Conservation (phyloP, 2,888 invertebrate genomes). For the Trissolcus brochymenae region DNA sequence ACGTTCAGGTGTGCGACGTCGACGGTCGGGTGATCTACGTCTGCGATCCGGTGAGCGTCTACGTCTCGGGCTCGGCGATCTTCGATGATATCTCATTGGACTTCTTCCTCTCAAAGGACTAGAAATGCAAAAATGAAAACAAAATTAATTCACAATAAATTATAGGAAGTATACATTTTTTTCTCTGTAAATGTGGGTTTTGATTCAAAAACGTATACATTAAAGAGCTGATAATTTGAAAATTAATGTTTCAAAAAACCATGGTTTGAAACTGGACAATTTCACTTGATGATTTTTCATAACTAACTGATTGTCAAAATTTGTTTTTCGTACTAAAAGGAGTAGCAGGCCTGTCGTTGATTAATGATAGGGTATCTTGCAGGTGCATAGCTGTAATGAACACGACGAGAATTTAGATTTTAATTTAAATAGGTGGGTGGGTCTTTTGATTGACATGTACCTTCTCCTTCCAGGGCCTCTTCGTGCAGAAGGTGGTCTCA, state of each 20-base stretch:
- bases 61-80: slow-evolving; percentile 72
- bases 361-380: slow-evolving; percentile 32
- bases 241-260: no score
- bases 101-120: slow-evolving; percentile 66
- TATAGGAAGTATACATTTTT: neutral
- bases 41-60: slow-evolving; percentile 72
- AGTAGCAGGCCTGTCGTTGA: slow-evolving; percentile 6
- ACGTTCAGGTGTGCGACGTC: slow-evolving; percentile 70
- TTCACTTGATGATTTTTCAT: no score
- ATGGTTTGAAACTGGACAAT: no score
- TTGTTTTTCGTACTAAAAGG: slow-evolving; percentile 17
- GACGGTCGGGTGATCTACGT: slow-evolving; percentile 71
- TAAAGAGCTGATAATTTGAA: no score
- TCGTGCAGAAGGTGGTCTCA: slow-evolving; percentile 74
- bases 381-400: slow-evolving; percentile 36
- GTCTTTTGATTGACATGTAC: slow-evolving; percentile 57
- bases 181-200: no score
- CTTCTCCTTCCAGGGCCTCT: slow-evolving; percentile 73
- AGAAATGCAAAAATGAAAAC: slow-evolving; percentile 64
- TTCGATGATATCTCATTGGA: slow-evolving; percentile 71
- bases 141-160: neutral
- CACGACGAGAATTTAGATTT: slow-evolving; percentile 5
- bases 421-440: no score
- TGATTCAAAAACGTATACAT: no score
- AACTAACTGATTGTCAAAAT: no score